Evolutionary conservation across 2,797 vertebrate genomes (phyloP).

Genomic region (Fistularia tabacaria): DNA sequence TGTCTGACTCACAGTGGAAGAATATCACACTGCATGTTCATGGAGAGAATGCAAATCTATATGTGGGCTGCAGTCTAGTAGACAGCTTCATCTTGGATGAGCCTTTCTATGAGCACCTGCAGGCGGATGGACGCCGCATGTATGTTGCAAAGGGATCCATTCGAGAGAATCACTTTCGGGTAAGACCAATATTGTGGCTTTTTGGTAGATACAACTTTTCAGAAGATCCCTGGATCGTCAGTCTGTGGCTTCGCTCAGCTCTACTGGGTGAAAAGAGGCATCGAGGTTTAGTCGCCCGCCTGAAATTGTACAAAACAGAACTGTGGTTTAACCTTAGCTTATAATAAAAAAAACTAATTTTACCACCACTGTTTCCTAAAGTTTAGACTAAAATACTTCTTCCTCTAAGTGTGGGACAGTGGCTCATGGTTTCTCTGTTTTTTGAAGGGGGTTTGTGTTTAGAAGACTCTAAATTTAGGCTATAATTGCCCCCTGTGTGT

Average conservation of each 20-base stretch:
- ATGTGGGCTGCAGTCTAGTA: constrained; percentile 89
- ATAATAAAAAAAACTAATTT: constrained; percentile 30
- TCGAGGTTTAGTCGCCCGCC: constrained; percentile 21
- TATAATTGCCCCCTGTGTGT: constrained; percentile 38
- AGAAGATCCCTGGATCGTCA: too few species aligned
- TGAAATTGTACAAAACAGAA: constrained; percentile 18
- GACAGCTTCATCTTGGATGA: constrained; percentile 94
- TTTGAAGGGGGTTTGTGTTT: too few species aligned
- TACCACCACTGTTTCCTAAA: constrained; percentile 31
- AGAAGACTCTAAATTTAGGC: constrained; percentile 40
- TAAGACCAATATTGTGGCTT: constrained; percentile 59
- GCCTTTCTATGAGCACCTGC: constrained; percentile 91
- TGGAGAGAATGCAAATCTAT: constrained; percentile 88
- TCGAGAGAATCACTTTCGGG: constrained; percentile 93
- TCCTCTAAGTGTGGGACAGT: constrained; percentile 17
- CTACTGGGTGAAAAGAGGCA: neutral
- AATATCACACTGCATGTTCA: constrained; percentile 91
- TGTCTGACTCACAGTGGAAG: constrained; percentile 96
- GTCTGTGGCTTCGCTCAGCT: neutral
- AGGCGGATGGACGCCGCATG: constrained; percentile 82
- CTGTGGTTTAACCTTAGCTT: constrained; percentile 25
- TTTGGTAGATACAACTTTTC: too few species aligned
- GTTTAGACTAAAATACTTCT: constrained; percentile 10
- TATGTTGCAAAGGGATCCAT: constrained; percentile 87
- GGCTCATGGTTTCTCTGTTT: constrained; percentile 23